Evolutionary conservation across 2,113 vertebrate genomes (phyloP), one percentile per base, ranked within the genome.

Genomic region (Callipepla californica): DNA sequence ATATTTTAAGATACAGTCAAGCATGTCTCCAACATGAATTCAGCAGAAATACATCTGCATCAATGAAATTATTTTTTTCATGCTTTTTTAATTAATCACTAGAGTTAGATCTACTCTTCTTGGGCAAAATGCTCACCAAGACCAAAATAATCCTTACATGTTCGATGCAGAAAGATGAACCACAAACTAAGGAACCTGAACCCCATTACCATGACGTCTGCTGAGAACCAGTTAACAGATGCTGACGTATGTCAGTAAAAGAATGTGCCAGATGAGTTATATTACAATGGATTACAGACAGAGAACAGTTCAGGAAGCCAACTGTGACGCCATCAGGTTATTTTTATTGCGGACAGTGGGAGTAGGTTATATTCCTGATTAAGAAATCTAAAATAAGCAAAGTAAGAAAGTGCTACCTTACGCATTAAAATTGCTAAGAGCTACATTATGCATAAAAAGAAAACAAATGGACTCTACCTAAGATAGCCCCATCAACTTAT

Each of bases 341-440:
- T 89, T 95, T 94, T 93, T 92, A 79, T 2, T 81, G 58, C 72
- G 38, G 51, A 25, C 44, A 82, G 59, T 50, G 19, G 45, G 62
- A 87, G 82, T 65, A 84, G 38, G 61, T 90, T 94, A 90, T 26
- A 66, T 42, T 93, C n/a, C 58, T 87, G 23, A 94, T 73, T 78
- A 90, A 80, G n/a, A 80, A 69, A 66, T 47, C 79, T 83, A 63
- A 92, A 92, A 90, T 63, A 95, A 94, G 67, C 22, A 30, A 93
- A 94, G 28, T n/a, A 94, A 96, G 55, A 92, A 87, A 80, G 51
- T 47, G 75, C 53, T 23, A 93, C 30, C 32, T 67, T 73, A 91
- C 16, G 14, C 92, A 86, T 51, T 61, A 68, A 50, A 67, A 77
- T 11, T n/a, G 9, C 23, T 75, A 89, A 86, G 34, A 92, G 17